Percentiles rank a stretch among this genome's conserved stretches.
Evolutionary conservation across 1,140 invertebrate genomes (phyloP).

Genomic region (Elymnias hypermnestra): DNA sequence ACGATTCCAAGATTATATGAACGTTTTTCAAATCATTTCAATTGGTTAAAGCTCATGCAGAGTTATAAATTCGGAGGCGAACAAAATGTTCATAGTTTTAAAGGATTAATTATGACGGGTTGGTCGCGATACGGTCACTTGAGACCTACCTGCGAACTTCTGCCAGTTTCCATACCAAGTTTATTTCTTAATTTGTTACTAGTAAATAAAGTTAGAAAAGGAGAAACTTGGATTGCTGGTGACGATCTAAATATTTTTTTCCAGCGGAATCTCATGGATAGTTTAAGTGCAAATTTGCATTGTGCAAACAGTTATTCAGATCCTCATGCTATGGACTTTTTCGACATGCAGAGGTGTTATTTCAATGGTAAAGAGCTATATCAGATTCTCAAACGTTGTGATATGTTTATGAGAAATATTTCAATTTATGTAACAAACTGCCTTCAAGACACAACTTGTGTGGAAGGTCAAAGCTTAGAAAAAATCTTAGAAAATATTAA

Average conservation of each 20-base stretch:
- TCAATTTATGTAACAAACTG: too few relatives aligned
- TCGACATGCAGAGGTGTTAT: too few relatives aligned
- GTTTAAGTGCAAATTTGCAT: slow-evolving; percentile 12
- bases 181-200: slow-evolving; percentile 74
- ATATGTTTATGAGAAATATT: too few relatives aligned
- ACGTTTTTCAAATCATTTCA: slow-evolving; percentile 49
- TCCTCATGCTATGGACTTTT: too few relatives aligned
- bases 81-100: slow-evolving; percentile 35
- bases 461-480: too few relatives aligned
- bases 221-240: neutral
- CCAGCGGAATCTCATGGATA: slow-evolving; percentile 14
- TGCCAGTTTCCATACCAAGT: slow-evolving; percentile 90
- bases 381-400: too few relatives aligned
- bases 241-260: slow-evolving; percentile 7
- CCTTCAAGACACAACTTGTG: too few relatives aligned
- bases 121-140: slow-evolving; percentile 94
- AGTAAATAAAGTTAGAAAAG: slow-evolving; percentile 31
- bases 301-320: too few relatives aligned
- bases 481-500: slow-evolving; percentile 16
- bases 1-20: slow-evolving; percentile 77
- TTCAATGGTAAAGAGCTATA: too few relatives aligned
- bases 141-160: slow-evolving; percentile 92
- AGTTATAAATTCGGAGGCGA: slow-evolving; percentile 50
- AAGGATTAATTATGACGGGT: slow-evolving; percentile 82
- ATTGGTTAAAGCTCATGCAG: slow-evolving; percentile 50